Base-by-base conservation (phyloP, 2,113 vertebrate genomes). In the Thamnophis sirtalis region DNA sequence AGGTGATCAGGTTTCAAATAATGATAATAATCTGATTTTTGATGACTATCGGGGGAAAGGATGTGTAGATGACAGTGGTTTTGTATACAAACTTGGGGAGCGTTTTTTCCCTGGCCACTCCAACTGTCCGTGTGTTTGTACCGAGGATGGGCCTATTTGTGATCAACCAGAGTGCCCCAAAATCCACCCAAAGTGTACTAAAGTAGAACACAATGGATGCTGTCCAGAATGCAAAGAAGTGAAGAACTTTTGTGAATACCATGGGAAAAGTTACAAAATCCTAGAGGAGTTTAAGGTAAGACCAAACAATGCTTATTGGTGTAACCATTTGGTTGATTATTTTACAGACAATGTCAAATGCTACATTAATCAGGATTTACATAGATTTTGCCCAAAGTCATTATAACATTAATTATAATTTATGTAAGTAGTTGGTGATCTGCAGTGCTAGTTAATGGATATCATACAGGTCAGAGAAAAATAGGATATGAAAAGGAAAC, bases 281-380 rank as follows among this genome's bases (percentile, higher is more conserved):
- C 97, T 99, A 97, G 98, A 99, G 95, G 99, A 99, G 97, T 99
- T 99, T 96, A 99, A 99, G 99, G 99, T 99, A 98, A 97, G 98
- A 91, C 88, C 84, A 55, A 53, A 9, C 4, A 86, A 86, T 51
- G 17, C 48, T 91, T 88, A 88, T 33, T 56, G 22, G 84, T 63
- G 33, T 87, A 33, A 68, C 55, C 51, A 43, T 11, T 51, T 85
- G 15, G 33, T 56, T 80, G 5, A 22, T 85, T 58, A 9, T 86
- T 86, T 10, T 51, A 89, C 1, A 53, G 4, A 88, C 7, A 43
- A 11, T 55, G 43, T 2, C 6, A 19, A 49, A 51, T 92, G 17
- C 11, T 85, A 51, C 4, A 85, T 13, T 9, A 50, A 63, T 88
- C 50, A 88, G 26, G 15, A 33, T 86, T 53, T 43, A 26, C 22